phyloP scores from a whole-genome alignment of 2,113 vertebrate genomes.

The Cephalopterus ornatus region DNA sequence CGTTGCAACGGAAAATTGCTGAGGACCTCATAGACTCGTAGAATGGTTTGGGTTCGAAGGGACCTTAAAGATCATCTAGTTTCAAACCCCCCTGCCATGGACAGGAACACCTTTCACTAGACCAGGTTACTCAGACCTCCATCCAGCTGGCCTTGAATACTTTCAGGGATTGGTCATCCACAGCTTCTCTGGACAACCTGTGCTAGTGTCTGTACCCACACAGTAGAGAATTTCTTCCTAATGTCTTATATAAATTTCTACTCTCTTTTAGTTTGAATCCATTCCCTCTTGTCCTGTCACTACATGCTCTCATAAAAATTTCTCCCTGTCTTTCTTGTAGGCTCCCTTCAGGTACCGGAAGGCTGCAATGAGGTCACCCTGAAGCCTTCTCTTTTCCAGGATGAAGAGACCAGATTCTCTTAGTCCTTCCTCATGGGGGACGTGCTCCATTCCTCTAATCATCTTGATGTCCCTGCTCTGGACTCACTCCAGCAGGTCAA shows the following conservation, averaged over 20 bases:
- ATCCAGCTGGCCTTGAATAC: not conserved
- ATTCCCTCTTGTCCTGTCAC: not conserved
- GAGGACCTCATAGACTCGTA: not conserved
- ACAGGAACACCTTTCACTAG: not conserved
- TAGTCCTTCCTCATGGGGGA: not conserved
- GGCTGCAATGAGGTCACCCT: not conserved
- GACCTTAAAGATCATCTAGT: not conserved
- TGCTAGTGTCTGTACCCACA: not conserved
- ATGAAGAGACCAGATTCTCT: not conserved
- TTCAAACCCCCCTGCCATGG: not conserved
- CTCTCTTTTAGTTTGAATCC: not conserved
- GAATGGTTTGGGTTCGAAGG: not conserved
- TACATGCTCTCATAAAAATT: not conserved
- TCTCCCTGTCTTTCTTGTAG: not conserved
- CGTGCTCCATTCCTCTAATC: not conserved
- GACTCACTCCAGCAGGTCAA: not conserved
- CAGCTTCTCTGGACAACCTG: accelerated
- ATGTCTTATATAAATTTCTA: not conserved
- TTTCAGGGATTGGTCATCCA: not conserved
- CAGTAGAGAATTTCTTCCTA: not conserved
- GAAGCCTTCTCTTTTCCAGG: not conserved
- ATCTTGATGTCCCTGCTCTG: not conserved
- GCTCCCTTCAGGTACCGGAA: not conserved
- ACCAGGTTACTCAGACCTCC: not conserved
- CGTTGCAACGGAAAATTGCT: not conserved